Conservation (phyloP, 1,140 invertebrate genomes). For the Marisa cornuarietis region DNA sequence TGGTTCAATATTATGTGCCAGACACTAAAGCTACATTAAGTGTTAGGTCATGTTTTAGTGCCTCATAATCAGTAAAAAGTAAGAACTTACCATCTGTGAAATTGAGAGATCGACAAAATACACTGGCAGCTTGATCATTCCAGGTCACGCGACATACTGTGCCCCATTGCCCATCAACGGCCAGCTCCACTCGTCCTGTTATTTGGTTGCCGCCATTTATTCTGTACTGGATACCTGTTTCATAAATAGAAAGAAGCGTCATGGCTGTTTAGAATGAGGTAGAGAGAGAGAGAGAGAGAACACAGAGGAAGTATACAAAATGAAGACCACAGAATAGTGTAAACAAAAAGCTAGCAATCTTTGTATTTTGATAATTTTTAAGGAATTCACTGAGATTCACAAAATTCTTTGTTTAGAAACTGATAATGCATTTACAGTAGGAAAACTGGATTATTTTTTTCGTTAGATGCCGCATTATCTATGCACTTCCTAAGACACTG, state of each 20-base stretch:
- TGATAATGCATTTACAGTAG: no score
- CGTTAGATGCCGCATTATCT: no score
- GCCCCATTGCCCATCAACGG: slow-evolving; percentile 63
- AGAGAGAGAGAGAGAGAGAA: background rate
- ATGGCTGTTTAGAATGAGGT: background rate
- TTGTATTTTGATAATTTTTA: no score
- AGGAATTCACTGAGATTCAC: no score
- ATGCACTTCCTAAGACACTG: no score
- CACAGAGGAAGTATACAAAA: background rate
- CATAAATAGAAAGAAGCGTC: background rate
- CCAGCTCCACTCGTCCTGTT: slow-evolving; percentile 79
- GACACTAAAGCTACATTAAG: no score
- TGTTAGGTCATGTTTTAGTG: no score
- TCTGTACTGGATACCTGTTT: slow-evolving; percentile 36
- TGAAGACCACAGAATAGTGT: background rate
- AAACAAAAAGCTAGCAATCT: no score
- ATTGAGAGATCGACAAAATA: slow-evolving; percentile 48
- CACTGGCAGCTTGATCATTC: slow-evolving; percentile 48
- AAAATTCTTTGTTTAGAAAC: no score
- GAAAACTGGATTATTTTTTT: no score
- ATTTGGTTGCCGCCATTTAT: slow-evolving; percentile 14
- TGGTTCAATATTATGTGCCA: no score
- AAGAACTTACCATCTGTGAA: slow-evolving; percentile 27
- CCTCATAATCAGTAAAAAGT: no score
- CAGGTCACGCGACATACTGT: slow-evolving; percentile 56